Evolutionary conservation across 1,140 invertebrate genomes (phyloP), one percentile per base, ranked within the genome.

Genomic region (Drosophila virilis): DNA sequence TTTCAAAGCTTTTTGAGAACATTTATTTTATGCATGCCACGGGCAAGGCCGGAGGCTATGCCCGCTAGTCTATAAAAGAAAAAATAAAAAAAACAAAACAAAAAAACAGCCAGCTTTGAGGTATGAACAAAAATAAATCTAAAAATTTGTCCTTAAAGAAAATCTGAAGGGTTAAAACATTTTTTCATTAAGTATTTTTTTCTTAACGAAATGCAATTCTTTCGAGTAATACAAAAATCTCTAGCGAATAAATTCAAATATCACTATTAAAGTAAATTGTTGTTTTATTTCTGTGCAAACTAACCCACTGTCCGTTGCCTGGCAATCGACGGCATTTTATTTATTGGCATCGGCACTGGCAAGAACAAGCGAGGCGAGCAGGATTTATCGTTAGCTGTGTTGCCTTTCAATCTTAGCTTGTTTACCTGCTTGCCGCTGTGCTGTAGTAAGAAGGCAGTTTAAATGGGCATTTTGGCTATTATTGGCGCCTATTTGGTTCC

Each of bases 391-490:
- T 33, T 38, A 32, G 58, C 37, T 64, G 65, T 50, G 40, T 35
- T 64, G 52, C 54, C 58, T 70, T 74, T 64, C 78, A 66, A 81
- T 70, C 64, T 69, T 59, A 61, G 46, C 51, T 68, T 75, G 46
- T 78, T 81, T 76, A 86, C 81, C 81, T 81, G 78, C 22, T 15
- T 9, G 17, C 13, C 43, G 8, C 15, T 37, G 59, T 12, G 32
- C 33, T 38, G 28, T 15, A 28, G 45, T 45, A 38, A 9, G 37
- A 32, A 15, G 40, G 50, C 37, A 42, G 67, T 81, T 82, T 86
- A 81, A 81, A 81, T 86, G 71, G 71, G 51, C 75, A 76, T 83
- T 84, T 84, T 52, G 66, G 35, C 77, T 83, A 77, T 77, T 86
- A 88, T 88, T 77, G 73, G n/a, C 46, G 62, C 58, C 42, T 74